Base-by-base conservation (phyloP, 2,888 invertebrate species). In the Cyaniris semiargus region DNA sequence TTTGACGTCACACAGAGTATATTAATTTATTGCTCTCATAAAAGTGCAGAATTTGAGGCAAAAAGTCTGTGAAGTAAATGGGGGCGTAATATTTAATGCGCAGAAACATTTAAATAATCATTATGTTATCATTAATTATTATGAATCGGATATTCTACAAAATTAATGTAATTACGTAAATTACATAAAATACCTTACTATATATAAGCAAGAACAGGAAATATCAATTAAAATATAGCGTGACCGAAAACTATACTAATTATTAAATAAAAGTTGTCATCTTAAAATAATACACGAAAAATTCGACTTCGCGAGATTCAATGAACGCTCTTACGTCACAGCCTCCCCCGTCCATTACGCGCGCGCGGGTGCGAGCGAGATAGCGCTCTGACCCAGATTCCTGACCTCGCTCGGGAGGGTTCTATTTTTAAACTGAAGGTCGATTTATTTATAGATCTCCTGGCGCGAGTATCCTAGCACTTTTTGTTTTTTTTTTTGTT, bases 391-490 rank as follows among this genome's bases (percentile, higher is more conserved):
- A 93, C 93, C 93, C 85, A 94, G 90, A 93, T 94, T 90, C 85
- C 87, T 88, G 91, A 93, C 92, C 93, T 91, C 93, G 89, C 85
- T 88, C 86, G 88, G 89, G 87, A 86, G 91, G 90, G 93, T 90
- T 93, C 94, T 94, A 94, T 94, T 93, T 94, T 91, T 93, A 92
- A 90, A 86, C 90, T 92, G 93, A 94, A 94, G 94, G 94, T 94
- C 94, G 92, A 84, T 89, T 88, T 94, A 94, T 94, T 92, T 92
- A 93, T 93, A 92, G 91, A 86, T 81, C 82, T 82, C 66, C 66
- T 66, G 27, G 83, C 87, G 85, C 83, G 86, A 83, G 83, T 84
- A 83, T 84, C 79, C 80, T 81, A 53, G 15, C 53, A 79, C 80
- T 78, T 81, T 78, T 60, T 60, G 60, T 60, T 60, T 60, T 8